Evolutionary conservation across 1,140 invertebrate genomes (phyloP).

Genomic region (Drosophila sp.): DNA sequence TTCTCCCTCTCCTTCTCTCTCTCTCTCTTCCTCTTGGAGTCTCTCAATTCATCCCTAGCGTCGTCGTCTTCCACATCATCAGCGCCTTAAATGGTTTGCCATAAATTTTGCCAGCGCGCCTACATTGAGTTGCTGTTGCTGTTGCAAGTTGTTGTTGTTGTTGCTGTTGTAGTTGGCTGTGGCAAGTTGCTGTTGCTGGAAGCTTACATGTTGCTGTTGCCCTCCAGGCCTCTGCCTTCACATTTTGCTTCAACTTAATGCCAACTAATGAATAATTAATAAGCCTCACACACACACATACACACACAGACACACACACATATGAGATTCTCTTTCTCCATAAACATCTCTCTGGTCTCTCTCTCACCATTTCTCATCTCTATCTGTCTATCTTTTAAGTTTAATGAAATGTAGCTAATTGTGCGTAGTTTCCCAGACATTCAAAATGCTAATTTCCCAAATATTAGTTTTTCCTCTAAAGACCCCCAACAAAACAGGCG

Average conservation of each 20-base stretch:
- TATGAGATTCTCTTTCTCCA: constrained; percentile 42
- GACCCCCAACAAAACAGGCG: constrained; percentile 31
- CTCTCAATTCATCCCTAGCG: constrained; percentile 64
- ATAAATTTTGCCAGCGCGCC: constrained; percentile 68
- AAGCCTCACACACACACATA: constrained; percentile 46
- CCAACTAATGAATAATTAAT: constrained; percentile 82
- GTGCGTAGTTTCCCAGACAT: constrained; percentile 75
- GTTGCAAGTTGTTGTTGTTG: constrained; percentile 30
- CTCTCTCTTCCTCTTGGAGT: not conserved
- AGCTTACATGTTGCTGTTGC: constrained; percentile 32
- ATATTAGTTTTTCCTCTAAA: constrained; percentile 65
- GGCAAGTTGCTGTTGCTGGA: constrained; percentile 30
- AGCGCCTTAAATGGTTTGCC: constrained; percentile 77
- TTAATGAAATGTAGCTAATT: constrained; percentile 77
- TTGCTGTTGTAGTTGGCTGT: constrained; percentile 6
- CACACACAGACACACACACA: constrained; percentile 27
- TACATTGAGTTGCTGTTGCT: constrained; percentile 31
- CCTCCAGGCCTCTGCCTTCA: constrained; percentile 21
- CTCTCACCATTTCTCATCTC: not conserved
- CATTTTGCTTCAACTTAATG: constrained; percentile 65
- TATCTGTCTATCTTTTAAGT: constrained; percentile 54
- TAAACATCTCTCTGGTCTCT: not conserved
- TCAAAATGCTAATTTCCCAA: constrained; percentile 78
- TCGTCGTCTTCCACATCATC: constrained; percentile 72
- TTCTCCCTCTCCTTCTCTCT: not conserved